phyloP scores from a whole-genome alignment of 2,797 vertebrate species.

The Alosa sapidissima region DNA sequence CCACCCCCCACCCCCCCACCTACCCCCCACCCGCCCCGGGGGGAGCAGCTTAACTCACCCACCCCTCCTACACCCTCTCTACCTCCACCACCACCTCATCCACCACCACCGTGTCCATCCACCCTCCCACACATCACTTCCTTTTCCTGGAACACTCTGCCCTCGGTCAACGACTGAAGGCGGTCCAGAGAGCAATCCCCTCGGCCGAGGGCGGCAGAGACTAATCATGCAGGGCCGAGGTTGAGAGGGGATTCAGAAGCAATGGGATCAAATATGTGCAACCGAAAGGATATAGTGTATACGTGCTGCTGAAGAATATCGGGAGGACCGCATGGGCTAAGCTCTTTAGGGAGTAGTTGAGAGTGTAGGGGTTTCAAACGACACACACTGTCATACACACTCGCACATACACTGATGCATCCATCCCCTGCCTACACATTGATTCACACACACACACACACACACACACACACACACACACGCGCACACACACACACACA shows the following conservation, averaged over 20 bases:
- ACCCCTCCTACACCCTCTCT: neutral
- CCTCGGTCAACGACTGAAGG: neutral
- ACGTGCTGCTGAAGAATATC: too few relatives aligned
- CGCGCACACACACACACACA: slow-evolving; percentile 21
- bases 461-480: slow-evolving; percentile 17
- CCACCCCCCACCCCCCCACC: neutral
- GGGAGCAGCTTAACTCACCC: neutral
- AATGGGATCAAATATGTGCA: neutral
- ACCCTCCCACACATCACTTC: neutral
- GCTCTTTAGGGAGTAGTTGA: neutral
- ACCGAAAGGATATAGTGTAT: neutral
- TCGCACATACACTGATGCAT: neutral
- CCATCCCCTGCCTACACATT: too few relatives aligned
- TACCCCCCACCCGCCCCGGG: neutral
- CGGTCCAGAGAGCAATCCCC: neutral
- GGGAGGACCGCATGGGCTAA: neutral
- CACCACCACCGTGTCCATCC: neutral
- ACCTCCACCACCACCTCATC: neutral
- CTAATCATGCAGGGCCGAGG: neutral
- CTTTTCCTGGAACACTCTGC: neutral
- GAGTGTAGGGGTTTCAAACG: neutral
- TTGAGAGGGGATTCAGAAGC: neutral
- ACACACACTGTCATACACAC: slow-evolving; percentile 13
- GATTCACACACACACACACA: slow-evolving; percentile 13
- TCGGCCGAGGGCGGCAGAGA: neutral